phyloP scores from a whole-genome alignment of 2,888 invertebrate genomes.

The Cyaniris semiargus region DNA sequence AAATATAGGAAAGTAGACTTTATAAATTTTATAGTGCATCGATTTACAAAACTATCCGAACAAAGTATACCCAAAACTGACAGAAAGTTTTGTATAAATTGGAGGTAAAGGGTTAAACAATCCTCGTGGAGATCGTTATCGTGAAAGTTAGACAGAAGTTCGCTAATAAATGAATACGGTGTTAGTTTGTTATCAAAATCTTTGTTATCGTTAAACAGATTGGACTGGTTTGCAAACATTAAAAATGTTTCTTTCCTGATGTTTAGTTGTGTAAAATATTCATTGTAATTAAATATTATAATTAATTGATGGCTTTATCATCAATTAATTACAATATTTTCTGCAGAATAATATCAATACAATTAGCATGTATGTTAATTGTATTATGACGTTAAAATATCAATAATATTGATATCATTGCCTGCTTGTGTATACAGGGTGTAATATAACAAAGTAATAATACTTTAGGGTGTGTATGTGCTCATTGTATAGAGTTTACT shows the following conservation, averaged over 20 bases:
- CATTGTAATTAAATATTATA: too few relatives aligned
- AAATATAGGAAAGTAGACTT: too few relatives aligned
- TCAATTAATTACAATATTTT: neutral
- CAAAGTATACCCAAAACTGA: neutral
- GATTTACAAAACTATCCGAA: neutral
- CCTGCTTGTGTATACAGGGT: too few relatives aligned
- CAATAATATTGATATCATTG: too few relatives aligned
- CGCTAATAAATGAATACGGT: conserved; percentile 24
- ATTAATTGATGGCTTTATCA: too few relatives aligned
- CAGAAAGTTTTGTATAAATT: neutral
- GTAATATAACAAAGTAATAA: too few relatives aligned
- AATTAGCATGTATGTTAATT: too few relatives aligned
- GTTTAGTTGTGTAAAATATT: neutral
- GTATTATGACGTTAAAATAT: too few relatives aligned
- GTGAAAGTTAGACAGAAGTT: conserved; percentile 18
- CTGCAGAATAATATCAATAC: too few relatives aligned
- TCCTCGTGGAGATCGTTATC: conserved; percentile 5
- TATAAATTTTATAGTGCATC: neutral
- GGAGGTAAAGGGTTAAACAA: neutral
- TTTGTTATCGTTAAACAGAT: neutral
- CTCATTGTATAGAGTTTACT: too few relatives aligned
- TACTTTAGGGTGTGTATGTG: too few relatives aligned
- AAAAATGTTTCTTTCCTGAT: neutral
- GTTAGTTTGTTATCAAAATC: conserved; percentile 10
- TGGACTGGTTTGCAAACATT: neutral